Evolutionary conservation across 2,888 invertebrate species (phyloP).

Genomic region (Euproctis similis): DNA sequence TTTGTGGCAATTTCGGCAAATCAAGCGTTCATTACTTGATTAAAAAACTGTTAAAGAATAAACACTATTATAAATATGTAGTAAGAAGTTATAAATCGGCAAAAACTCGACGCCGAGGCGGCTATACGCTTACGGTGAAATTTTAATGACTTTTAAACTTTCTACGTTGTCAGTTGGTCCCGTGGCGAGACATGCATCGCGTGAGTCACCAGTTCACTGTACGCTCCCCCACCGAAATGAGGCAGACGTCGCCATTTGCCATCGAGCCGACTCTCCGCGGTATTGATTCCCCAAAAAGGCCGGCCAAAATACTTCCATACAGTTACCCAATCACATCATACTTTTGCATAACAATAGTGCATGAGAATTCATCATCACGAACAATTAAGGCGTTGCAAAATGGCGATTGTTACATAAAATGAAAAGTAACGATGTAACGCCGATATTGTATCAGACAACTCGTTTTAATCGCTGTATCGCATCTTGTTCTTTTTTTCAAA

Average conservation of each 20-base stretch:
- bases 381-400: conserved; percentile 18
- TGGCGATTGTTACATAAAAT: conserved; percentile 13
- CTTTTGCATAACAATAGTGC: conserved; percentile 25
- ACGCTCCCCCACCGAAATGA: conserved; percentile 37
- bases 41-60: too few species aligned
- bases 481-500: too few species aligned
- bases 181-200: conserved; percentile 27
- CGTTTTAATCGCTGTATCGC: conserved; percentile 1
- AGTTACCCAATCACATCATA: conserved; percentile 26
- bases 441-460: conserved; percentile 2
- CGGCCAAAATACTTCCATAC: conserved; percentile 16
- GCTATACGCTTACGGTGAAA: conserved; percentile 64
- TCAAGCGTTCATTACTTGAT: too few species aligned
- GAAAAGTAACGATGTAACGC: conserved; percentile 9
- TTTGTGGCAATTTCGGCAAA: too few species aligned
- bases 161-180: conserved; percentile 41
- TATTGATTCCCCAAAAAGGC: conserved; percentile 33
- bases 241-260: conserved; percentile 18
- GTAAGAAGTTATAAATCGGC: conserved; percentile 36
- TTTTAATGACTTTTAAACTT: conserved; percentile 66
- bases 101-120: conserved; percentile 42
- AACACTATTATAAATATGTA: too few species aligned
- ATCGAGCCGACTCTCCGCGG: conserved; percentile 13
- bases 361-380: conserved; percentile 17
- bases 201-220: conserved; percentile 51